phyloP scores from a whole-genome alignment of 2,888 invertebrate species.

The Eupithecia pulchellata region DNA sequence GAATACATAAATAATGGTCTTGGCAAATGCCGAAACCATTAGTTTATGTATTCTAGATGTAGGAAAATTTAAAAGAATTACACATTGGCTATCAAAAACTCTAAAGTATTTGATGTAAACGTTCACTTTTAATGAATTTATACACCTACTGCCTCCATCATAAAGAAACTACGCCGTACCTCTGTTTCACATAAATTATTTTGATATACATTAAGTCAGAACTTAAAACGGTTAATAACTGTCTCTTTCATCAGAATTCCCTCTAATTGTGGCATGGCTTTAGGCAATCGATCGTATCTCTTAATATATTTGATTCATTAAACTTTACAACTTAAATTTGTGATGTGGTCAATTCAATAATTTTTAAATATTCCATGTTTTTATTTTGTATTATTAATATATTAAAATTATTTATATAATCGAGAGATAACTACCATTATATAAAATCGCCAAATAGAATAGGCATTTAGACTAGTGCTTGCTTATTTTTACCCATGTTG shows the following conservation, averaged over 20 bases:
- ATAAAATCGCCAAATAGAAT: no score
- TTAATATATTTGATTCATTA: conserved; percentile 9
- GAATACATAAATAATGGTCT: no score
- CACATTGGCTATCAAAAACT: neutral
- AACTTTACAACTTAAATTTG: neutral
- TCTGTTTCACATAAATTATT: neutral
- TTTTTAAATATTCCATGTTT: neutral
- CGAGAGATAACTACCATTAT: neutral
- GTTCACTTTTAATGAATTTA: neutral
- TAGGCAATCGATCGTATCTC: conserved; percentile 18
- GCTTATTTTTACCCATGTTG: neutral
- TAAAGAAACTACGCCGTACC: neutral
- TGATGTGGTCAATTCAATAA: neutral
- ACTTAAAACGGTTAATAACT: neutral
- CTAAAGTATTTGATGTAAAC: neutral
- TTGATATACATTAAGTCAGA: neutral
- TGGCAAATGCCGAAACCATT: no score
- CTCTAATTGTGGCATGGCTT: conserved; percentile 19
- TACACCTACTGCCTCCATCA: neutral
- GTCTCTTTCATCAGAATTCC: conserved; percentile 2
- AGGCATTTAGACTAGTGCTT: neutral
- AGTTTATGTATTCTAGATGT: no score
- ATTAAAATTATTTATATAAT: neutral
- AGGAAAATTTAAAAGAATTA: neutral
- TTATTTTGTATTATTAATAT: neutral